Evolutionary conservation across 2,797 vertebrate genomes (phyloP).

Genomic region (Corythornis leucogaster): DNA sequence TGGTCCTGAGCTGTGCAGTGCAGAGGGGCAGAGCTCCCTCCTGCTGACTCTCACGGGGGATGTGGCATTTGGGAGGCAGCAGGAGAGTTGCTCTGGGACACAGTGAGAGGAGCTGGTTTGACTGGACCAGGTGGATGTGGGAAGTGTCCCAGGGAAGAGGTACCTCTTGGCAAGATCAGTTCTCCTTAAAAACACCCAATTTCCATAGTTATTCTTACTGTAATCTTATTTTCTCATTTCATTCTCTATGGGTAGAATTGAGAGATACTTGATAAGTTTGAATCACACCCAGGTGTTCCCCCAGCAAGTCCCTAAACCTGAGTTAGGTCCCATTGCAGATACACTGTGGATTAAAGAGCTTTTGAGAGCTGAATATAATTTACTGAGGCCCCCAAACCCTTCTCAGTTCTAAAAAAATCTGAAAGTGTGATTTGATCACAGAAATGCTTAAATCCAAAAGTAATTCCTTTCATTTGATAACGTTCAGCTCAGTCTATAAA

Average conservation of each 20-base stretch:
- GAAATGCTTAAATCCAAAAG: neutral
- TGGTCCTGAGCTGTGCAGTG: rapidly evolving
- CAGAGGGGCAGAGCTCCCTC: neutral
- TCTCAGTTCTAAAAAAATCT: neutral
- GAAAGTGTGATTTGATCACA: neutral
- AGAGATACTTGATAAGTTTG: neutral
- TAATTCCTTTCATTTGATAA: neutral
- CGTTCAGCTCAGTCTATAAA: neutral
- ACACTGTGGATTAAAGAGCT: neutral
- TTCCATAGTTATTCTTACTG: neutral
- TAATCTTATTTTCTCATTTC: neutral
- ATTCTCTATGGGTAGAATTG: neutral
- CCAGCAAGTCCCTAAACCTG: neutral
- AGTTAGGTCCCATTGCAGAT: neutral
- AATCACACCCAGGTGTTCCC: neutral
- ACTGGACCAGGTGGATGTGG: rapidly evolving
- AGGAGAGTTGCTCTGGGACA: rapidly evolving
- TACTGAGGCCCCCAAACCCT: neutral
- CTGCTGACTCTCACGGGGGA: rapidly evolving
- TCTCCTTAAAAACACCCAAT: neutral
- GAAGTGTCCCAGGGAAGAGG: neutral
- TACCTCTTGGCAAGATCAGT: neutral
- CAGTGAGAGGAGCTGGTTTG: neutral
- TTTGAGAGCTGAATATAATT: neutral
- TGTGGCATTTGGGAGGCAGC: neutral